Base-by-base conservation (phyloP, 2,113 vertebrate species). In the Myotis lucifugus region DNA sequence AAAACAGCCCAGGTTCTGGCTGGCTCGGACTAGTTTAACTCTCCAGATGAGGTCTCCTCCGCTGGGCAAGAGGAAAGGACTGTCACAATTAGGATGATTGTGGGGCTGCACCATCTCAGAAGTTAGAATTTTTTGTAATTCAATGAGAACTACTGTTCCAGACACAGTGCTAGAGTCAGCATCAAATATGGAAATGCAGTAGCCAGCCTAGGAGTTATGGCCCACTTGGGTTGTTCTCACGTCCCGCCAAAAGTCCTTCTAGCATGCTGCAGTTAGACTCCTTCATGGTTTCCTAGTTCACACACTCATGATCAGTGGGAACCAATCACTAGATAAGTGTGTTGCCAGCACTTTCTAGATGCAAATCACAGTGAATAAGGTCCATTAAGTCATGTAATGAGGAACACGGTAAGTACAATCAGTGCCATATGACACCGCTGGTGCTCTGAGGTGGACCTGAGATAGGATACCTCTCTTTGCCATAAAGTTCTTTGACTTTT, bases 401-500 rank as follows among this genome's bases (percentile, higher is more conserved):
- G 59, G 59, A 72, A 72, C n/a, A 70, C 17, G 32, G 0, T 19
- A 59, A 86, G 50, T 74, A 74, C 8, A 5, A n/a, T 56, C 59
- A 66, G 79, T 34, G 8, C 9, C 14, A 5, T 52, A n/a, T 52
- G 61, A 73, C 11, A 42, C 29, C 66, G 56, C 18, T 34, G 42
- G 64, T 37, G 10, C 23, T 6, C 18, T 8, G 3, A 29, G 8
- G 42, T 54, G 21, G 92, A 29, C 29, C 4, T 69, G 34, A 78
- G 84, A 82, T n/a, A 56, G 6, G 7, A n/a, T 37, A 70, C 6
- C 12, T 34, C 27, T 73, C 18, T 93, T 74, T 88, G 74, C 46
- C 32, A 56, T n/a, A 87, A 77, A 84, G 61, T 8, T 61, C 86
- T 90, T 14, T 37, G 61, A 61, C 10, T 23, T 96, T 40, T 91